Percentiles rank a stretch among this genome's conserved stretches.
Conservation (phyloP, 2,113 vertebrate genomes). For the Himantopus leucocephalus region DNA sequence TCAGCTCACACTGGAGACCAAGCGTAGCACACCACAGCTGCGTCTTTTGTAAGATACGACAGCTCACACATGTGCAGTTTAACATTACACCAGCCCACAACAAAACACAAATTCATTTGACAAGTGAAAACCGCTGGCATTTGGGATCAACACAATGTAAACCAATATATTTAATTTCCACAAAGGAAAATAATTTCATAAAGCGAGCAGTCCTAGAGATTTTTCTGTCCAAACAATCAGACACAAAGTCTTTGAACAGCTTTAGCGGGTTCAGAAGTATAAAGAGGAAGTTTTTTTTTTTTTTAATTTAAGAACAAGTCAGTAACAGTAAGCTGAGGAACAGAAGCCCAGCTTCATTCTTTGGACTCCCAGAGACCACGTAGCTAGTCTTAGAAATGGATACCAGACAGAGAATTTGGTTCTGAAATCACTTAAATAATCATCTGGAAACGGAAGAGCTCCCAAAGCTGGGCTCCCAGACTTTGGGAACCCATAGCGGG, state of each 20-base stretch:
- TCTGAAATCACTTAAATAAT: not conserved
- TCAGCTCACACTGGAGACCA: not conserved
- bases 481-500: not conserved
- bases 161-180: not conserved
- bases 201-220: not conserved
- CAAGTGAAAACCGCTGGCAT: not conserved
- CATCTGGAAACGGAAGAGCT: not conserved
- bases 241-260: not conserved
- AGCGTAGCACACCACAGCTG: not conserved
- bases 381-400: not conserved
- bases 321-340: not conserved
- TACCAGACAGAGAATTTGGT: not conserved
- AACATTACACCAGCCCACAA: not conserved
- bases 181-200: not conserved
- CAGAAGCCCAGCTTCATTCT: not conserved
- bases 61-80: not conserved
- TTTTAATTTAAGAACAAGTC: not conserved
- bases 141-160: not conserved
- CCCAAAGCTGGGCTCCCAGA: not conserved
- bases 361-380: not conserved
- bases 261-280: not conserved
- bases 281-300: not conserved
- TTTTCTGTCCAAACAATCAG: not conserved
- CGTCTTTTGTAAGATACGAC: not conserved
- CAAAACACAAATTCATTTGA: not conserved